phyloP scores from a whole-genome alignment of 1,140 invertebrate genomes.

The Trichonephila clavipes region DNA sequence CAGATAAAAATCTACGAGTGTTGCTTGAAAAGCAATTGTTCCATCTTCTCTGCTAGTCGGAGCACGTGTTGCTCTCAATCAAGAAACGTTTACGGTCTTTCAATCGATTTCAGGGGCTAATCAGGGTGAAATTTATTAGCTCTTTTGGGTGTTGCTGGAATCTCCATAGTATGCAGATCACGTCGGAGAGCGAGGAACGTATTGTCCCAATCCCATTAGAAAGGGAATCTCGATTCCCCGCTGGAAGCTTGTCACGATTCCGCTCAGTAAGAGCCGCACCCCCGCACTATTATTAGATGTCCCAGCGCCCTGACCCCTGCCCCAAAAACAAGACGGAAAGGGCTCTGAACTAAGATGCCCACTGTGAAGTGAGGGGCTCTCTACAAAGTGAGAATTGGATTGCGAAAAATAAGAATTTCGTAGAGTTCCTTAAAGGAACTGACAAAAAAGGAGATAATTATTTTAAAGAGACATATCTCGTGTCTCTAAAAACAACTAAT shows the following conservation, averaged over 20 bases:
- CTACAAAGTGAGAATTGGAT: neutral
- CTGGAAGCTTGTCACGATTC: constrained; percentile 57
- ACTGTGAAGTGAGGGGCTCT: neutral
- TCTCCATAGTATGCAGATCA: constrained; percentile 45
- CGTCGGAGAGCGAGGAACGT: constrained; percentile 34
- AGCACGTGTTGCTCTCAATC: constrained; percentile 51
- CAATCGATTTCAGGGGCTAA: constrained; percentile 70
- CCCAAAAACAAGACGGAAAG: constrained; percentile 48
- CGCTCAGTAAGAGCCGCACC: constrained; percentile 31
- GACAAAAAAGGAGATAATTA: neutral
- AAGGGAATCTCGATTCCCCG: constrained; percentile 42
- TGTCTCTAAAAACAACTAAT: no score
- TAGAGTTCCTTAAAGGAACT: neutral
- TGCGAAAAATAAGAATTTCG: neutral
- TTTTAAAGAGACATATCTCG: no score
- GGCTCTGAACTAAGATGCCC: constrained; percentile 54
- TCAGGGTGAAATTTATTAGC: constrained; percentile 67
- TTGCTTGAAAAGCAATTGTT: constrained; percentile 1
- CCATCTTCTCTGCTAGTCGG: neutral
- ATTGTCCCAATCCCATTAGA: constrained; percentile 68
- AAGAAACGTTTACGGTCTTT: constrained; percentile 54
- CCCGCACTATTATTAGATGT: constrained; percentile 63
- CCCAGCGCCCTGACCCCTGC: constrained; percentile 57
- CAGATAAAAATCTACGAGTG: constrained; percentile 1
- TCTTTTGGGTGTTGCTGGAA: constrained; percentile 43